phyloP scores from a whole-genome alignment of 2,797 vertebrate genomes.

The Darevskia nairensis region DNA sequence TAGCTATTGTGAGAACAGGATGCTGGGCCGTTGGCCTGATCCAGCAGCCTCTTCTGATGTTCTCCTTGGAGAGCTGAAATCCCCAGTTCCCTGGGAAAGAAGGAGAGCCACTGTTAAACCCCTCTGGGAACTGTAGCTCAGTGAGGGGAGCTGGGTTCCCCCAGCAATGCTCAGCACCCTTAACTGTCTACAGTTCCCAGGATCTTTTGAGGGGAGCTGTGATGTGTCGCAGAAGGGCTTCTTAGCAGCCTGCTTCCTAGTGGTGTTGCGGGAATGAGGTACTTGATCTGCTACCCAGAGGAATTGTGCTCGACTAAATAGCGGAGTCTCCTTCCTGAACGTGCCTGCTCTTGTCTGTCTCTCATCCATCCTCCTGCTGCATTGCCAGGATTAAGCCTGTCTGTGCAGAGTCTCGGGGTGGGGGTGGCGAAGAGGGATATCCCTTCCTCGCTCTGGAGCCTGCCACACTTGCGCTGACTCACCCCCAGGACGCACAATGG shows the following conservation, averaged over 20 bases:
- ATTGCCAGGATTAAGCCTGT: rapidly evolving
- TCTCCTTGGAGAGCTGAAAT: too few relatives aligned
- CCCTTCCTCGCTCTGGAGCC: neutral
- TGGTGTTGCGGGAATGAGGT: neutral
- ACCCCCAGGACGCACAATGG: neutral
- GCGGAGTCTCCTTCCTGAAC: neutral
- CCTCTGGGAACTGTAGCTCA: too few relatives aligned
- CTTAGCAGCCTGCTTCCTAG: neutral
- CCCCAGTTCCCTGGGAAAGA: too few relatives aligned
- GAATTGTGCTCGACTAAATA: neutral
- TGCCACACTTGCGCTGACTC: neutral
- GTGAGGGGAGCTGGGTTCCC: too few relatives aligned
- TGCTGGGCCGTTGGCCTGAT: too few relatives aligned
- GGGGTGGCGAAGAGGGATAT: constrained; percentile 25
- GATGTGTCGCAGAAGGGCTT: too few relatives aligned
- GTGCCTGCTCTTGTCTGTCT: constrained; percentile 62
- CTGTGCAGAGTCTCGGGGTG: constrained; percentile 33
- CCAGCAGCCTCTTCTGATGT: too few relatives aligned
- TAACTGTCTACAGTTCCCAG: too few relatives aligned
- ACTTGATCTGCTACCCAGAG: neutral
- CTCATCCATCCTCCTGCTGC: neutral
- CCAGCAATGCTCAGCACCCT: too few relatives aligned
- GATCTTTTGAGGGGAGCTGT: too few relatives aligned
- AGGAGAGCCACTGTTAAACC: too few relatives aligned
- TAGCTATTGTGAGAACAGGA: too few relatives aligned